These are phyloP conservation scores for Rhyacichthys aspro DNA, from an alignment of 2,797 vertebrate species.

Conservation along the genomic window DNA sequence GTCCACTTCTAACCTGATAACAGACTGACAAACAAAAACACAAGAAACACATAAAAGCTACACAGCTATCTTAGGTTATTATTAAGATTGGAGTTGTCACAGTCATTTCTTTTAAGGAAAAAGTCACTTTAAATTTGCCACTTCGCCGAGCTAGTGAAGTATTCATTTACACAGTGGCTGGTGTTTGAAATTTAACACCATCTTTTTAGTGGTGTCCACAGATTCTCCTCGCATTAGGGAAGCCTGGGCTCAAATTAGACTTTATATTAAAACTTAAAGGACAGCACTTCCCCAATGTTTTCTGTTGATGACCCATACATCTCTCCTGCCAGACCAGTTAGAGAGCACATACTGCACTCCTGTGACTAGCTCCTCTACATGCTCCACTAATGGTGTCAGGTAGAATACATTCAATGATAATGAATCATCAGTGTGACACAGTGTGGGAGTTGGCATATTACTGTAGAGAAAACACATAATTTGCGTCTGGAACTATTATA, in stretches of 20 bases:
- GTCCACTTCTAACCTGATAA: slow-evolving; percentile 37
- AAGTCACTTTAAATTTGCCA: slow-evolving; percentile 27
- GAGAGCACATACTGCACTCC: background rate
- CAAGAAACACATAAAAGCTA: slow-evolving; percentile 26
- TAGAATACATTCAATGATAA: slow-evolving; percentile 19
- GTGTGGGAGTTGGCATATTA: slow-evolving; percentile 12
- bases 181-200: slow-evolving; percentile 33
- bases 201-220: slow-evolving; percentile 29
- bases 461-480: slow-evolving; percentile 1
- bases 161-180: slow-evolving; percentile 10
- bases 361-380: slow-evolving; percentile 3
- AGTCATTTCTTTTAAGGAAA: background rate
- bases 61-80: slow-evolving; percentile 22
- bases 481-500: background rate
- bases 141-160: slow-evolving; percentile 13
- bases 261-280: slow-evolving; percentile 44
- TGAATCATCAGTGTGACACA: slow-evolving; percentile 27
- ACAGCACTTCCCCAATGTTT: slow-evolving; percentile 58
- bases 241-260: slow-evolving; percentile 37
- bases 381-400: background rate
- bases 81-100: slow-evolving; percentile 15
- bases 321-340: slow-evolving; percentile 26
- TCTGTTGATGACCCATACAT: slow-evolving; percentile 32
- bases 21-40: slow-evolving; percentile 23
- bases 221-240: slow-evolving; percentile 34